Conservation (phyloP, 1,140 invertebrate genomes). For the Leptonema lineaticorne region DNA sequence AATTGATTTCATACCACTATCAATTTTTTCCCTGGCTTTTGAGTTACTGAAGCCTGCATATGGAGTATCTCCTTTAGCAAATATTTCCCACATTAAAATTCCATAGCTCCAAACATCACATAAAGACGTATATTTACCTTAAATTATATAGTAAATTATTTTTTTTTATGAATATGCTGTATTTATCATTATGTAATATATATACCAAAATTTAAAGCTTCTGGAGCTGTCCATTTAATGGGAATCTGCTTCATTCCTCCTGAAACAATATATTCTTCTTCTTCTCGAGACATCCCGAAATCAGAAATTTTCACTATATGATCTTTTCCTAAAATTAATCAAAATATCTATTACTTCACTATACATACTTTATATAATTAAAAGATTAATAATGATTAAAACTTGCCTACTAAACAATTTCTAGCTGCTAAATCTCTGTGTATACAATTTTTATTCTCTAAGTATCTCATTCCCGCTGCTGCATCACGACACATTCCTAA, state of each 20-base stretch:
- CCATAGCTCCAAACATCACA: conserved; percentile 99
- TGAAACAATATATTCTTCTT: conserved; percentile 95
- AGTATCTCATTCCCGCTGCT: conserved; percentile 90
- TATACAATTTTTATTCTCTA: conserved; percentile 95
- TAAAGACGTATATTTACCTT: conserved; percentile 93
- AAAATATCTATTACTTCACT: no score
- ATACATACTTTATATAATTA: not conserved
- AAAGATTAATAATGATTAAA: not conserved
- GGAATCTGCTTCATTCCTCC: conserved; percentile 98
- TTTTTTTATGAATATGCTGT: not conserved
- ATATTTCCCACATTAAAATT: conserved; percentile 96
- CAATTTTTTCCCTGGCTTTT: conserved; percentile 90
- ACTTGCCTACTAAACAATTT: conserved; percentile 86
- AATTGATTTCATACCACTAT: conserved; percentile 65
- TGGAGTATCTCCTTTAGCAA: conserved; percentile 88
- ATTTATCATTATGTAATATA: conserved; percentile 33
- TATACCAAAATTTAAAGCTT: conserved; percentile 91
- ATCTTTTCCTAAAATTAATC: conserved; percentile 61
- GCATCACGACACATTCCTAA: conserved; percentile 92
- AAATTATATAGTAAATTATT: conserved; percentile 15
- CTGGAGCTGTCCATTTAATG: conserved; percentile 97
- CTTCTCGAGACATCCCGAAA: conserved; percentile 97
- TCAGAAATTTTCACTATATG: conserved; percentile 95
- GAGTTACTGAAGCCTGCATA: conserved; percentile 93
- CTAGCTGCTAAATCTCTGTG: conserved; percentile 93